phyloP scores from a whole-genome alignment of 2,797 vertebrate species.

The Sebastes itinus region DNA sequence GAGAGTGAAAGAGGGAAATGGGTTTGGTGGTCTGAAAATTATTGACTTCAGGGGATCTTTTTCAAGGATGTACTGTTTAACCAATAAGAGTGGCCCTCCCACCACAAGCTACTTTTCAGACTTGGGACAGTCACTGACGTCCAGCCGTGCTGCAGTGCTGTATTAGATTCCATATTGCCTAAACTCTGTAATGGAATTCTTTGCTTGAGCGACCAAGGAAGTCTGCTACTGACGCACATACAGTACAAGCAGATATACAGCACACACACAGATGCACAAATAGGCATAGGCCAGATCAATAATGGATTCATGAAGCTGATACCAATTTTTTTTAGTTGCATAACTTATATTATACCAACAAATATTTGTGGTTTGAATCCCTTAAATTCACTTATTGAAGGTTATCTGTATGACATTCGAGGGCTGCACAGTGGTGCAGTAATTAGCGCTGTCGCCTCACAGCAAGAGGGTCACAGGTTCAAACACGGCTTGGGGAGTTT shows the following conservation, averaged over 20 bases:
- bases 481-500: too few relatives aligned
- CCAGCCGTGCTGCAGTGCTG: slow-evolving; percentile 32
- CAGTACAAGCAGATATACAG: neutral
- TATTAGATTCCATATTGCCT: slow-evolving; percentile 69
- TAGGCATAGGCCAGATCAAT: neutral
- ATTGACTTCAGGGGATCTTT: slow-evolving; percentile 79
- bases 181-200: slow-evolving; percentile 61
- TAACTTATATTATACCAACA: neutral
- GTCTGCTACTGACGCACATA: neutral
- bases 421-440: too few relatives aligned
- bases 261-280: neutral
- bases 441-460: too few relatives aligned
- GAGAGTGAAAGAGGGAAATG: slow-evolving; percentile 54
- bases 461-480: too few relatives aligned
- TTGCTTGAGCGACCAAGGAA: slow-evolving; percentile 50
- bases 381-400: neutral
- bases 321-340: neutral
- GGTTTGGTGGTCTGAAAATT: slow-evolving; percentile 61
- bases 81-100: slow-evolving; percentile 71
- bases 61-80: slow-evolving; percentile 70
- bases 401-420: too few relatives aligned
- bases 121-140: slow-evolving; percentile 65
- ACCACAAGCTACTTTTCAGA: slow-evolving; percentile 56
- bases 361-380: neutral
- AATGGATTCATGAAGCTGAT: slow-evolving; percentile 5